phyloP scores from a whole-genome alignment of 2,888 invertebrate genomes.

The Drosophila nigricruria region DNA sequence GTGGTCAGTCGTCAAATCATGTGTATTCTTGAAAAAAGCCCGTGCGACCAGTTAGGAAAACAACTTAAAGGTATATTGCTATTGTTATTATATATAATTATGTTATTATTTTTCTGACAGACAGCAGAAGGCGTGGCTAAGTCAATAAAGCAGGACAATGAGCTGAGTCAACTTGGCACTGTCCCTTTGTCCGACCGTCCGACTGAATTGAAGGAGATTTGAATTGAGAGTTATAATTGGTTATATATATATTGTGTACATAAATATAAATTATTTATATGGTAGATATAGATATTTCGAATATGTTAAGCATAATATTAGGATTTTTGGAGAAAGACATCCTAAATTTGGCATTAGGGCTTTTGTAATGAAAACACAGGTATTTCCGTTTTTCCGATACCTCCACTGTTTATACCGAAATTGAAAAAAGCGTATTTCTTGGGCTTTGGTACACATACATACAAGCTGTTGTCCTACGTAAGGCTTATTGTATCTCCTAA shows the following conservation, averaged over 20 bases:
- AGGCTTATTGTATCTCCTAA: background rate
- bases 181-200: background rate
- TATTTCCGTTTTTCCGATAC: no score
- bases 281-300: no score
- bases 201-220: background rate
- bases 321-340: no score
- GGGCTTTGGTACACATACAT: no score
- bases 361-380: no score
- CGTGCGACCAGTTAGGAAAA: conserved; percentile 87
- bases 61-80: conserved; percentile 87
- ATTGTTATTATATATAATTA: conserved; percentile 15
- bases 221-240: background rate
- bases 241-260: background rate
- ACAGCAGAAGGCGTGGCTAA: background rate
- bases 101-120: background rate
- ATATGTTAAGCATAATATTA: no score
- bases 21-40: conserved; percentile 87
- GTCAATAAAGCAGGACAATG: background rate
- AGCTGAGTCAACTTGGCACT: background rate
- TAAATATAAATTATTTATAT: background rate
- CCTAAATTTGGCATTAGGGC: no score
- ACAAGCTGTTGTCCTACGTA: no score
- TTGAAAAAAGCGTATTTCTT: no score
- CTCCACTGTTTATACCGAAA: no score
- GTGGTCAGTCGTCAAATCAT: conserved; percentile 86